Conservation (phyloP, 2,797 vertebrate genomes). For the Anomalospiza imberbis region DNA sequence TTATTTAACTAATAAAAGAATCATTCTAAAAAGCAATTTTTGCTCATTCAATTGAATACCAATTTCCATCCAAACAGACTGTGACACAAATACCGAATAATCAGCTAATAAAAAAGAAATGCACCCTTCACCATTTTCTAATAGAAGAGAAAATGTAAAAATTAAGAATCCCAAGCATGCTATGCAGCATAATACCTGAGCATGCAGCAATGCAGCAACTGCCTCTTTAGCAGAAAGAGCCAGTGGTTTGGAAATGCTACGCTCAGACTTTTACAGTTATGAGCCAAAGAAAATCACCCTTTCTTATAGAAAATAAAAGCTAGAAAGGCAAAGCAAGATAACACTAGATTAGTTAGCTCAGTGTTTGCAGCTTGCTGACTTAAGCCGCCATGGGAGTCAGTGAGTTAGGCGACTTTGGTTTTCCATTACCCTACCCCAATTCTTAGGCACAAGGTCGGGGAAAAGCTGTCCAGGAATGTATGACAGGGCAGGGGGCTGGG, state of each 20-base stretch:
- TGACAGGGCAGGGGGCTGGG: accelerated
- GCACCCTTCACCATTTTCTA: conserved; percentile 18
- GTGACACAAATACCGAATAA: conserved; percentile 54
- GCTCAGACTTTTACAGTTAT: background rate
- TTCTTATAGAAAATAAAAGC: background rate
- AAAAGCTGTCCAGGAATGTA: background rate
- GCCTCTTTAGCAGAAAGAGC: background rate
- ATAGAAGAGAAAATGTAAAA: conserved; percentile 45
- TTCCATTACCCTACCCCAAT: accelerated
- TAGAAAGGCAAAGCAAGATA: background rate
- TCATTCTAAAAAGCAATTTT: conserved; percentile 51
- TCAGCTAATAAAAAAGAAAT: conserved; percentile 45
- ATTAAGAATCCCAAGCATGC: conserved; percentile 9
- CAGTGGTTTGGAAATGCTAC: background rate
- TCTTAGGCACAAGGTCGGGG: background rate
- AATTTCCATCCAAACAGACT: conserved; percentile 36
- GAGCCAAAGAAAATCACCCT: background rate
- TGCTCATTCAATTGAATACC: conserved; percentile 47
- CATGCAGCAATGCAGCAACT: background rate
- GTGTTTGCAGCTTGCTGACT: background rate
- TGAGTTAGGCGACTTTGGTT: background rate
- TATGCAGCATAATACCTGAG: background rate
- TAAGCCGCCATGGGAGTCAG: background rate
- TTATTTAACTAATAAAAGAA: conserved; percentile 60
- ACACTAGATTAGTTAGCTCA: background rate